These are phyloP conservation scores for Battus philenor DNA, from an alignment of 1,140 invertebrate genomes.

Conservation along the genomic window DNA sequence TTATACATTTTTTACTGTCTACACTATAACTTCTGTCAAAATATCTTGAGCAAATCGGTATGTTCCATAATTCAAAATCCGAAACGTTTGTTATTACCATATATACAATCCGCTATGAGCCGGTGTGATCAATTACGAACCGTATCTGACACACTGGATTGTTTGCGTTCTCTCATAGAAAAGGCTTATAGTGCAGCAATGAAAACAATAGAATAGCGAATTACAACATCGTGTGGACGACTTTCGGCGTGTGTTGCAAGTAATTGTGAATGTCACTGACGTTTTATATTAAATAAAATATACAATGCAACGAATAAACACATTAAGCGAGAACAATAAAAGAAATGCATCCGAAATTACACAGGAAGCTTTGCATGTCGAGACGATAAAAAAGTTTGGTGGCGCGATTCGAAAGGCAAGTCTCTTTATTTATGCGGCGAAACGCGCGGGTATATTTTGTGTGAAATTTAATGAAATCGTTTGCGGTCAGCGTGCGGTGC, in stretches of 20 bases:
- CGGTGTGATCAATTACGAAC: no score
- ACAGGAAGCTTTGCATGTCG: slow-evolving; percentile 3
- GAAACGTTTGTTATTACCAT: no score
- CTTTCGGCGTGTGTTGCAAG: no score
- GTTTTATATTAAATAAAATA: background rate
- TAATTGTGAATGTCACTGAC: background rate
- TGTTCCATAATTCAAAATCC: no score
- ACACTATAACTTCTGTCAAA: background rate
- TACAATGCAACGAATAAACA: slow-evolving; percentile 12
- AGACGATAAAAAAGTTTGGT: slow-evolving; percentile 4
- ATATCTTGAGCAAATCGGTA: background rate
- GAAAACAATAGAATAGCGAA: no score
- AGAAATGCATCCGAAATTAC: slow-evolving; percentile 9
- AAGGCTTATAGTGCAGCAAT: no score
- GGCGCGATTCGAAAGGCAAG: slow-evolving; percentile 20
- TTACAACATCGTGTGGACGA: no score
- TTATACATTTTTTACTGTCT: no score
- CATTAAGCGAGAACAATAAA: slow-evolving; percentile 9
- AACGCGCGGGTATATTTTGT: slow-evolving; percentile 20
- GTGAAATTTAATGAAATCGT: slow-evolving; percentile 28
- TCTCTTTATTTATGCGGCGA: slow-evolving; percentile 31
- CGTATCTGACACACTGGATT: no score
- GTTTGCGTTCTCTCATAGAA: no score
- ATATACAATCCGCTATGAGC: no score
- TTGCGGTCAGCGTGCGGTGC: slow-evolving; percentile 16